Percentiles rank a stretch among this genome's conserved stretches.
Conservation (phyloP, 2,113 vertebrate species). For the Vidua chalybeata region DNA sequence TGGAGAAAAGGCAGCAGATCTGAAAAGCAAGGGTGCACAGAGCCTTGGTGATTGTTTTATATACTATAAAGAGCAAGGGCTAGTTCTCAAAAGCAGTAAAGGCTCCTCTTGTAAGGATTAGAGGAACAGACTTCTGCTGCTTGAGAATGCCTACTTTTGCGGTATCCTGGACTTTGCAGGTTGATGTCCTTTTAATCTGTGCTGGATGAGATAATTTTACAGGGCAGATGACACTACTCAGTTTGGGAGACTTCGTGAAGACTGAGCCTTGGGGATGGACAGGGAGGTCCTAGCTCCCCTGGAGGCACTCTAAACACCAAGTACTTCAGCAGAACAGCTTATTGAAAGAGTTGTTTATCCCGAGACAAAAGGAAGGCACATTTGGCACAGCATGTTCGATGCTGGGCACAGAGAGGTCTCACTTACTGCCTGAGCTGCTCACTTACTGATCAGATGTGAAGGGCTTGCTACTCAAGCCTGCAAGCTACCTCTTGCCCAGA, state of each 20-base stretch:
- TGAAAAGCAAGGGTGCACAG: neutral
- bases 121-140: neutral
- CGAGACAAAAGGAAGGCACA: neutral
- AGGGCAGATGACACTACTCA: neutral
- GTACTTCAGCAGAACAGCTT: neutral
- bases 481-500: neutral
- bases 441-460: neutral
- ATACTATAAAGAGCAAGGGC: neutral
- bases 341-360: neutral
- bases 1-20: neutral
- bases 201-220: neutral
- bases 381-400: neutral
- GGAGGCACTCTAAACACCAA: neutral
- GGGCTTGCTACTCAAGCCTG: neutral
- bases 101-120: neutral
- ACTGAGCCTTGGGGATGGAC: neutral
- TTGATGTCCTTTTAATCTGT: neutral
- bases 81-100: neutral
- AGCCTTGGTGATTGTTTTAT: neutral
- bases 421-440: neutral
- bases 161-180: rapidly evolving
- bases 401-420: neutral
- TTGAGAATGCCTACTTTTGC: neutral
- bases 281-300: neutral
- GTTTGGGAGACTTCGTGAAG: neutral